Base-by-base conservation (phyloP, 1,140 invertebrate genomes). In the Drosophila triauraria region DNA sequence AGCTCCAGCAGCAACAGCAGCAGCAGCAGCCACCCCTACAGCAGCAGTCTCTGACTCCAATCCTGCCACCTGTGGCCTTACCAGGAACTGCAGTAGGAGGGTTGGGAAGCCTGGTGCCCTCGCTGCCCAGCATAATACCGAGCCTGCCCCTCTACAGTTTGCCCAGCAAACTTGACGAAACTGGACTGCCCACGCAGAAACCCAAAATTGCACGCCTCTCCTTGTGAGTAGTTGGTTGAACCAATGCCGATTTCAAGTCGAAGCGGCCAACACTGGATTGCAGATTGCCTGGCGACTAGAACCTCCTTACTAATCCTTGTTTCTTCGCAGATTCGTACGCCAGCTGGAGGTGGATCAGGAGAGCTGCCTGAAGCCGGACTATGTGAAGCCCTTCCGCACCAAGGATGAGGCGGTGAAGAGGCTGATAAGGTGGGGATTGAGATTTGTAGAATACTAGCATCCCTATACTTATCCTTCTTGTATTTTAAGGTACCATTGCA, bases 321-420 rank as follows among this genome's bases (percentile, higher is more conserved):
- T 12, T 13, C 30, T 76, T 75, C 75, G 27, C 83, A 95, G 95
- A 77, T 93, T 98, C 85, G 96, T 97, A 72, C 95, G 96, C 71
- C 96, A 97, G 91, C 87, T 97, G 65, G 95, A 95, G 91, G 95
- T 95, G 47, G 97, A 98, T 94, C 97, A 97, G 93, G 95, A 95
- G 80, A 95, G 95, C 65, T 97, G 96, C 42, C 82, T 95, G 10
- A 95, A 96, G 88, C 96, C 97, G 9, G 97, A 98, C 92, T 95
- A 95, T 38, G 95, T 96, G 64, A 95, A 95, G 47, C 96, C 96
- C 13, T 98, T 98, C 88, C 93, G 71, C 94, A 95, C 78, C 64
- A 95, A 95, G 77, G 94, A 94, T 51, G 97, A 98, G 93, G 97
- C 97, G 4, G 96, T 96, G 61, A 96, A 97, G 84, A 93, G 97